Evolutionary conservation across 1,140 invertebrate genomes (phyloP).

Genomic region (Holcopasites calliopsidis): DNA sequence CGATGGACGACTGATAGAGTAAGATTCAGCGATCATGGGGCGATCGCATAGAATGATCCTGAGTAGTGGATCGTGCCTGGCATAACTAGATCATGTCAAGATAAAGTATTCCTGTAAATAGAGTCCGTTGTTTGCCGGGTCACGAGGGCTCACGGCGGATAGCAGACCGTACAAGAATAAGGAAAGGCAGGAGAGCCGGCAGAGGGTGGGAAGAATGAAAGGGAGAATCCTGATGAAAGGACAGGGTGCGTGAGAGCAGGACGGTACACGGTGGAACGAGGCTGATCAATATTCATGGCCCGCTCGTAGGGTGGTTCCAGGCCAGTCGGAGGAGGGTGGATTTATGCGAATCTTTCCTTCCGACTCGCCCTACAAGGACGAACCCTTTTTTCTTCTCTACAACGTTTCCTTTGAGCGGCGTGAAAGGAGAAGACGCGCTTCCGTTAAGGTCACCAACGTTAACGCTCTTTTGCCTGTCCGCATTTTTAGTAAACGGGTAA

Average conservation of each 20-base stretch:
- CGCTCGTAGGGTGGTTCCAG: slow-evolving; percentile 66
- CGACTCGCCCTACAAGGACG: slow-evolving; percentile 58
- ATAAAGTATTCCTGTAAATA: slow-evolving; percentile 73
- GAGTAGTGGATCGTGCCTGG: slow-evolving; percentile 70
- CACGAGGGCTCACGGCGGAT: background rate
- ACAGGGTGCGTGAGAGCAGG: slow-evolving; percentile 48
- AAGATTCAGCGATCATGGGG: slow-evolving; percentile 35
- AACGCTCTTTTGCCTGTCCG: slow-evolving; percentile 1
- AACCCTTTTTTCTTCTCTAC: slow-evolving; percentile 59
- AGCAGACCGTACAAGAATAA: background rate
- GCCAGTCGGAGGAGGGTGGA: slow-evolving; percentile 62
- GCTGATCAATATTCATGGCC: slow-evolving; percentile 79
- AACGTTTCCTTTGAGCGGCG: slow-evolving; percentile 19
- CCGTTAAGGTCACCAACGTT: slow-evolving; percentile 16
- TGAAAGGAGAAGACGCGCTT: background rate
- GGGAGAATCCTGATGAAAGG: slow-evolving; percentile 1
- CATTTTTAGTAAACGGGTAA: slow-evolving; percentile 2
- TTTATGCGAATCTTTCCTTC: slow-evolving; percentile 78
- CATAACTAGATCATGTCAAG: slow-evolving; percentile 77
- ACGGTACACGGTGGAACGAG: slow-evolving; percentile 60
- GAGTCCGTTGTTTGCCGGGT: slow-evolving; percentile 50
- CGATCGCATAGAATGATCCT: slow-evolving; percentile 25
- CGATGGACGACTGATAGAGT: slow-evolving; percentile 18
- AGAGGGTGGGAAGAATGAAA: background rate
- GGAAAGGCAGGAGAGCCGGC: background rate